Conservation (phyloP, 2,113 vertebrate genomes). For the Myotis lucifugus region DNA sequence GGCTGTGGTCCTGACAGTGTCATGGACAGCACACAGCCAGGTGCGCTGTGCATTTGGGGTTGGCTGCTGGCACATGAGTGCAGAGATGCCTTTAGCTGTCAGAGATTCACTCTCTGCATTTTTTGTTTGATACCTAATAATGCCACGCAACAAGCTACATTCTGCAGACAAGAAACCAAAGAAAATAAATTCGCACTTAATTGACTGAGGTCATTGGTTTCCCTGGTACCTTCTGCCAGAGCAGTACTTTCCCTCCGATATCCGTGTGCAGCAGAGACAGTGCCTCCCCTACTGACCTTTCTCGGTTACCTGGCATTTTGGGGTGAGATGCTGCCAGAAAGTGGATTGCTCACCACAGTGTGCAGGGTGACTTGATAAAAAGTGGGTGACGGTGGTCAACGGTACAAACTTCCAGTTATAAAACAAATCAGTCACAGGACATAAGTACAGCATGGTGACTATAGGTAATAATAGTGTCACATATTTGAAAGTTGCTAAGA, state of each 20-base stretch:
- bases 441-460: background rate
- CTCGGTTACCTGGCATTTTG: background rate
- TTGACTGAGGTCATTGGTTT: background rate
- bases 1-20: rapidly evolving
- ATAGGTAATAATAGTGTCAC: too few species aligned
- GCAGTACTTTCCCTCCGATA: background rate
- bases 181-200: background rate
- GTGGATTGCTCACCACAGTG: too few species aligned
- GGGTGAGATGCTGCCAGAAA: background rate
- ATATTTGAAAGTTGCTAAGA: background rate
- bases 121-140: background rate
- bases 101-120: background rate
- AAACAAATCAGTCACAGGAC: background rate
- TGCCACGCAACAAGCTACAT: background rate
- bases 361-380: background rate
- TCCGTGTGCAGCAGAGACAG: background rate
- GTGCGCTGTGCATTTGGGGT: rapidly evolving
- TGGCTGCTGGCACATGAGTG: background rate
- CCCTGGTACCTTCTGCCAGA: background rate
- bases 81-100: background rate
- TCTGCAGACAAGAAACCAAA: background rate
- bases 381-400: too few species aligned
- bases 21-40: background rate
- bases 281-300: background rate
- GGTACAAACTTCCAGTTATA: background rate